Evolutionary conservation across 2,113 vertebrate genomes (phyloP).

Genomic region (Gnathonemus echidnorhynchus): DNA sequence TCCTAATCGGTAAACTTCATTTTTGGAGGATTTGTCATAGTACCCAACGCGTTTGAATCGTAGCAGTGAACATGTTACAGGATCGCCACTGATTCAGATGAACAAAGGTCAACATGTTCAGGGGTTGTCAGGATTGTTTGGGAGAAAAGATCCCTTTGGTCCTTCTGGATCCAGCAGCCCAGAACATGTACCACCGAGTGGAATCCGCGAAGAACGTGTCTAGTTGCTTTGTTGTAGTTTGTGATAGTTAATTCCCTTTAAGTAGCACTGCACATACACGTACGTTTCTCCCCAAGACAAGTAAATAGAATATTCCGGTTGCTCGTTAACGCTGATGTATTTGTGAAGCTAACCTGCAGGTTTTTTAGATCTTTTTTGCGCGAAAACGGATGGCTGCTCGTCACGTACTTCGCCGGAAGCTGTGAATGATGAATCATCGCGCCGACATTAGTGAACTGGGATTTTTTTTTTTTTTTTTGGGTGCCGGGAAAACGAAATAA

Average conservation of each 20-base stretch:
- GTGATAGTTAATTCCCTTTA: constrained; percentile 26
- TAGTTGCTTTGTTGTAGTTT: constrained; percentile 20
- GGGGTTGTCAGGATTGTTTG: not conserved
- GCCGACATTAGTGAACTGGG: not conserved
- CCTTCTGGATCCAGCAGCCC: constrained; percentile 14
- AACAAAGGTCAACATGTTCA: too few relatives aligned
- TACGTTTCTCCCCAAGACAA: not conserved
- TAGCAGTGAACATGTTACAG: not conserved
- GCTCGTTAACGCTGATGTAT: not conserved
- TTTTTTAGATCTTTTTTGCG: not conserved
- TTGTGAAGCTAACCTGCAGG: not conserved
- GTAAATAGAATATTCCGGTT: not conserved
- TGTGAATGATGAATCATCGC: constrained; percentile 2
- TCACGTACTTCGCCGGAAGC: constrained; percentile 5
- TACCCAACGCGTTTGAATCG: not conserved
- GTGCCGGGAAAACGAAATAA: not conserved
- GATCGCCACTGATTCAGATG: not conserved
- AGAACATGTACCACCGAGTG: constrained; percentile 26
- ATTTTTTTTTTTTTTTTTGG: not conserved
- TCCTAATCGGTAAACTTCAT: not conserved
- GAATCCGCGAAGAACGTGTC: constrained; percentile 24
- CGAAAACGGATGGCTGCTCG: not conserved
- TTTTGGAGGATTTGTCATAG: not conserved
- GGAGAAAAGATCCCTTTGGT: not conserved
- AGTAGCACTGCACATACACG: constrained; percentile 11